Conservation (phyloP, 2,888 invertebrate species). For the Gymnosoma rotundatum region DNA sequence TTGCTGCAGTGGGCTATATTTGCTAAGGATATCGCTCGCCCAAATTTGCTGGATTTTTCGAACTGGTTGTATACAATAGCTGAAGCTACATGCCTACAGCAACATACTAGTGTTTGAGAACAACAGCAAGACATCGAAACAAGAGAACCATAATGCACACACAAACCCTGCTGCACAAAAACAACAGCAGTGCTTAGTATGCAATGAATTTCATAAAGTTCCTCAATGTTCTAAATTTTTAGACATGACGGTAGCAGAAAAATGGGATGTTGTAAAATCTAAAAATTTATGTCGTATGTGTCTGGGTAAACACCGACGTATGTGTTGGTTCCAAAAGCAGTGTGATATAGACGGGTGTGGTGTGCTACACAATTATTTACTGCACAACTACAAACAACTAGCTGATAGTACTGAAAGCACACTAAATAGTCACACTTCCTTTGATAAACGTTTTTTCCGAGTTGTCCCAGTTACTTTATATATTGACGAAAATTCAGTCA, state of each 20-base stretch:
- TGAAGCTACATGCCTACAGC: constrained; percentile 19
- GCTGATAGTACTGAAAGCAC: neutral
- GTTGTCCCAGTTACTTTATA: constrained; percentile 26
- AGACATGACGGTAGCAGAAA: constrained; percentile 7
- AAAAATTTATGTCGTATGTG: no score
- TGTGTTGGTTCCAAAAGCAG: constrained; percentile 32
- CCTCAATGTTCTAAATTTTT: neutral
- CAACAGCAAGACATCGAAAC: neutral
- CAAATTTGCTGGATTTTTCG: constrained; percentile 26
- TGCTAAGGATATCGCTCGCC: constrained; percentile 13
- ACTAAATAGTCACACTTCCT: constrained; percentile 16
- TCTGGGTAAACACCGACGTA: no score
- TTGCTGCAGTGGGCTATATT: constrained; percentile 37
- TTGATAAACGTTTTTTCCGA: constrained; percentile 12
- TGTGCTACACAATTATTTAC: neutral
- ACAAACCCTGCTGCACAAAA: neutral
- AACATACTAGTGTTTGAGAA: constrained; percentile 4
- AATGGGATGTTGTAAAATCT: constrained; percentile 15
- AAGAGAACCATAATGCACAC: neutral
- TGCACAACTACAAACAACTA: neutral
- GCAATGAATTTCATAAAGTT: constrained; percentile 4
- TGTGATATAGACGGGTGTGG: constrained; percentile 2
- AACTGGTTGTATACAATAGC: constrained; percentile 31
- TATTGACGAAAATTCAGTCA: constrained; percentile 24
- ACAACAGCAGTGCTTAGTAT: constrained; percentile 15